These are phyloP conservation scores for Corynorhinus townsendii DNA, from an alignment of 2,113 vertebrate genomes.

Conservation along the genomic window DNA sequence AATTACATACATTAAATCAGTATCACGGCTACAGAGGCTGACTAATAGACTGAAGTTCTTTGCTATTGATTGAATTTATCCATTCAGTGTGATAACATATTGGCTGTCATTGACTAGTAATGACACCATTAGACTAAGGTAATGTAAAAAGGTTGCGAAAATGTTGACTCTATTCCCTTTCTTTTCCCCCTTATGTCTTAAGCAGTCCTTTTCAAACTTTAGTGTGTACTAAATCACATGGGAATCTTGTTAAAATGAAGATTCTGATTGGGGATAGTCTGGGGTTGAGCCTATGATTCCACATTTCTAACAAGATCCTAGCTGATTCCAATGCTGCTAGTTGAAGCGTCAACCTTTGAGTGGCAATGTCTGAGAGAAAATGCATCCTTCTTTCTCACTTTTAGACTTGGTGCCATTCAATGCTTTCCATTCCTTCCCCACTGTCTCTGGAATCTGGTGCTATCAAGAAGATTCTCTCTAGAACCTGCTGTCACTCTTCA, in stretches of 20 bases:
- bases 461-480: not conserved
- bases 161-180: not conserved
- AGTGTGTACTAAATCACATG: not conserved
- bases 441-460: not conserved
- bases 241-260: not conserved
- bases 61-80: not conserved
- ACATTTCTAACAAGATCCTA: not conserved
- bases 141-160: not conserved
- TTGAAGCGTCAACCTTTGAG: not conserved
- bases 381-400: not conserved
- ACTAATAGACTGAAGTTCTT: not conserved
- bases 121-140: not conserved
- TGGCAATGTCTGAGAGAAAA: not conserved
- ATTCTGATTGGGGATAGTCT: not conserved
- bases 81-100: not conserved
- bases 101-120: not conserved
- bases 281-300: not conserved
- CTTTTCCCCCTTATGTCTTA: not conserved
- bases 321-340: not conserved
- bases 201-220: not conserved
- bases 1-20: not conserved
- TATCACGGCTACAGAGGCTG: not conserved
- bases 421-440: not conserved
- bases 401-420: not conserved
- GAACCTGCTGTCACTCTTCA: not conserved